Base-by-base conservation (phyloP, 1,140 invertebrate genomes). In the Maniola jurtina region DNA sequence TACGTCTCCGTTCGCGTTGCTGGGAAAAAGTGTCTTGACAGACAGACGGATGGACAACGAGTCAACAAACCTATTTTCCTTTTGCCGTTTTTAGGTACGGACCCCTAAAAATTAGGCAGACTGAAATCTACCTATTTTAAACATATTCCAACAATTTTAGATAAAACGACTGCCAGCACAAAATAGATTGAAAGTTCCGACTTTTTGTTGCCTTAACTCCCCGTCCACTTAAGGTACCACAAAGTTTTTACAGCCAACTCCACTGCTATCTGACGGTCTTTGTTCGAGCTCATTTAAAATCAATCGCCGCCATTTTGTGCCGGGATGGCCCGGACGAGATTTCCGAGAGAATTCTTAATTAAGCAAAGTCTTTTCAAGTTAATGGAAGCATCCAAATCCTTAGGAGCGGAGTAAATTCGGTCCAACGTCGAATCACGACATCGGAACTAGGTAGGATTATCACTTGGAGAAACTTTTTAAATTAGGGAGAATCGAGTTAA, bases 341-440 rank as follows among this genome's bases (percentile, higher is more conserved):
- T 90, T 87, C 75, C 76, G 72, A 88, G 84, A 75, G 86, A 90
- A 88, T 87, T 83, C 83, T 81, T 88, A 90, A 90, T 90, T 90
- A 90, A 90, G 83, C 79, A 69, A 76, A 81, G 73, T 86, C 81
- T 83, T 89, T 81, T 85, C 81, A 79, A 75, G 70, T 81, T 88
- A 89, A 88, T 89, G 84, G 85, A 81, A 72, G 77, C 73, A 71
- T 75, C 79, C 73, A 79, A 81, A 83, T 80, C 79, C 77, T 82
- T 79, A 77, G 74, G 71, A 79, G 68, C 73, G 70, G 64, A 66
- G 76, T 79, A 80, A 86, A 88, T 86, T 83, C 79, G 70, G 77
- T 68, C 66, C 74, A 75, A 77, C 79, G 71, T 72, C 63, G 66
- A 72, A 67, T 79, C 70, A 68, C 61, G 59, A 66, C 71, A 70